Conservation (phyloP, 2,797 vertebrate species). For the Psittacula derbiana region DNA sequence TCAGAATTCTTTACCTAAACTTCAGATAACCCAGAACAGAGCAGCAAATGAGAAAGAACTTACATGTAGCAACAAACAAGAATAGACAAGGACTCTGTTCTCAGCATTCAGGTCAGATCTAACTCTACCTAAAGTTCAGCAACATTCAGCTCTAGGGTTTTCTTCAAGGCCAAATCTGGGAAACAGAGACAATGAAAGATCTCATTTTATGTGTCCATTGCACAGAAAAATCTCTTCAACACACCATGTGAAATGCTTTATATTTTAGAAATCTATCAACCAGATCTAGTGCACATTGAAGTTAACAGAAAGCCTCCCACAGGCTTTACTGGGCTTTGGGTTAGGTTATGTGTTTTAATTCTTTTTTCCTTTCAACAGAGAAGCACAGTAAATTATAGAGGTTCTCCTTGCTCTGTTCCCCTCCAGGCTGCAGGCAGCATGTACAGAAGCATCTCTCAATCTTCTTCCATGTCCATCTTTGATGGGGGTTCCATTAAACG, state of each 20-base stretch:
- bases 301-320: slow-evolving; percentile 55
- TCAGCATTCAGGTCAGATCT: neutral
- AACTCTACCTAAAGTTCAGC: slow-evolving; percentile 3
- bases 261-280: slow-evolving; percentile 48
- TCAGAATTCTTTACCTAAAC: neutral
- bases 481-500: slow-evolving; percentile 34
- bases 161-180: slow-evolving; percentile 11
- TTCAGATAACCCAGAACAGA: neutral
- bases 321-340: slow-evolving; percentile 40
- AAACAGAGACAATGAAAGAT: slow-evolving; percentile 13
- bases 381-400: slow-evolving; percentile 46
- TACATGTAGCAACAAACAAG: neutral
- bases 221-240: slow-evolving; percentile 41
- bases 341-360: slow-evolving; percentile 50
- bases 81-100: neutral
- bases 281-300: slow-evolving; percentile 24
- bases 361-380: slow-evolving; percentile 28
- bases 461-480: slow-evolving; percentile 40
- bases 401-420: slow-evolving; percentile 40
- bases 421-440: slow-evolving; percentile 28
- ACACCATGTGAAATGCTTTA: slow-evolving; percentile 16
- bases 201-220: neutral
- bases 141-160: neutral
- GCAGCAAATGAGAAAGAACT: neutral
- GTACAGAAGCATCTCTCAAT: slow-evolving; percentile 31